Evolutionary conservation across 1,140 invertebrate species (phyloP).

Genomic region (Bombus confusus): DNA sequence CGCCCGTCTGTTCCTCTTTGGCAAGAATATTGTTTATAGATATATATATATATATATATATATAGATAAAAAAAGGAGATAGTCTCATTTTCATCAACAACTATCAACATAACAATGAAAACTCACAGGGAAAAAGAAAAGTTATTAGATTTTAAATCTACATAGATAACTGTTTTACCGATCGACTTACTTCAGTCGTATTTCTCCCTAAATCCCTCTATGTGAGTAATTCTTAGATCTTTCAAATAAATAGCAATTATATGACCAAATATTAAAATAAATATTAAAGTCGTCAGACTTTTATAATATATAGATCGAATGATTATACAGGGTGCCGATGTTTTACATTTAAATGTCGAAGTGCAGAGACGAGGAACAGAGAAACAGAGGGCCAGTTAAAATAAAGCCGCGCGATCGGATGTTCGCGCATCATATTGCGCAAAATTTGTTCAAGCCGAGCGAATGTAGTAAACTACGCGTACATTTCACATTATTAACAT

Average conservation of each 20-base stretch:
- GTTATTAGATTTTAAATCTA: neutral
- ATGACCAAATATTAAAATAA: neutral
- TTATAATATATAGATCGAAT: neutral
- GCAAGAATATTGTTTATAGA: conserved; percentile 8
- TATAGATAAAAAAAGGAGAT: neutral
- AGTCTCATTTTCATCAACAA: neutral
- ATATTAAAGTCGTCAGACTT: conserved; percentile 19
- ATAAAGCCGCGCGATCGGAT: conserved; percentile 55
- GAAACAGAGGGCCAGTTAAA: conserved; percentile 41
- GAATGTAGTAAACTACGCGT: conserved; percentile 63
- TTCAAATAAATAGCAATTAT: neutral
- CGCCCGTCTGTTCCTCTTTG: conserved; percentile 53
- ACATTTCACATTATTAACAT: conserved; percentile 55
- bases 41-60: no score
- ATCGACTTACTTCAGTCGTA: neutral
- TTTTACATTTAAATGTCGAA: neutral
- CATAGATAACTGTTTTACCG: neutral
- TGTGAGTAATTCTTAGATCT: neutral
- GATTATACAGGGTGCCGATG: neutral
- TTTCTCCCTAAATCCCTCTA: neutral
- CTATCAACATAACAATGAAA: neutral
- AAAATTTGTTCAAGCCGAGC: conserved; percentile 63
- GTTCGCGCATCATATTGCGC: conserved; percentile 50
- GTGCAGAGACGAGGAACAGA: conserved; percentile 22
- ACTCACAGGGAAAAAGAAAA: neutral